Conservation (phyloP, 2,797 vertebrate genomes). For the Morus bassanus region DNA sequence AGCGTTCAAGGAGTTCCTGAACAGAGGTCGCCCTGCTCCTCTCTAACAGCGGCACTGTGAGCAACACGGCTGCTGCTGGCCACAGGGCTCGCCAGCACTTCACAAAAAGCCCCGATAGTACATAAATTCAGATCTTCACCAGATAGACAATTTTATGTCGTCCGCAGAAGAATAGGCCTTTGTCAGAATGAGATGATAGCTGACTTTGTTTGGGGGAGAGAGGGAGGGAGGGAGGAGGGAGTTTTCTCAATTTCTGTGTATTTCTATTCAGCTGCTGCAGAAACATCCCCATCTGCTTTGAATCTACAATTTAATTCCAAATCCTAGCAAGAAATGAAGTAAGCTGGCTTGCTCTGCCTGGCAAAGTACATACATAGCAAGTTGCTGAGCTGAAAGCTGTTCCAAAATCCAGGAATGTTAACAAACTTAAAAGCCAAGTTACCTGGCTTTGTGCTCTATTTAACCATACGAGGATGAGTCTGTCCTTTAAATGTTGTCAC, state of each 20-base stretch:
- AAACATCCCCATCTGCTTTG: slow-evolving; percentile 64
- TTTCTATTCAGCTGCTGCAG: slow-evolving; percentile 49
- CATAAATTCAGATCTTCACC: not conserved
- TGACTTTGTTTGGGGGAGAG: not conserved
- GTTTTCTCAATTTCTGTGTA: slow-evolving; percentile 21
- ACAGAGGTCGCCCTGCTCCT: not conserved
- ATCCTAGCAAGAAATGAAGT: slow-evolving; percentile 1
- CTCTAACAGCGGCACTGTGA: fast-evolving
- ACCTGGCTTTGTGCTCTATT: not conserved
- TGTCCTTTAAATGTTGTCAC: not conserved
- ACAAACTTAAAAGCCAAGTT: not conserved
- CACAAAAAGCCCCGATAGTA: not conserved
- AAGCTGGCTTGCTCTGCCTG: slow-evolving; percentile 9
- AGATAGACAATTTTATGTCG: slow-evolving; percentile 12
- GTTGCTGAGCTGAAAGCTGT: not conserved
- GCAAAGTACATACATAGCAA: not conserved
- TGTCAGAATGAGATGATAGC: slow-evolving; percentile 19
- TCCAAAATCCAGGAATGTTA: not conserved
- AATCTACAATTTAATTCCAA: slow-evolving; percentile 55
- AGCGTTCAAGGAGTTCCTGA: not conserved
- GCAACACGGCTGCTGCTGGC: not conserved
- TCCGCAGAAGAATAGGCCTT: slow-evolving; percentile 38
- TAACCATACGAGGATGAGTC: not conserved
- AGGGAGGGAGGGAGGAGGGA: not conserved
- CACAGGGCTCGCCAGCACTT: not conserved